These are phyloP conservation scores for Coilia nasus DNA, from an alignment of 2,797 vertebrate species.

Conservation along the genomic window DNA sequence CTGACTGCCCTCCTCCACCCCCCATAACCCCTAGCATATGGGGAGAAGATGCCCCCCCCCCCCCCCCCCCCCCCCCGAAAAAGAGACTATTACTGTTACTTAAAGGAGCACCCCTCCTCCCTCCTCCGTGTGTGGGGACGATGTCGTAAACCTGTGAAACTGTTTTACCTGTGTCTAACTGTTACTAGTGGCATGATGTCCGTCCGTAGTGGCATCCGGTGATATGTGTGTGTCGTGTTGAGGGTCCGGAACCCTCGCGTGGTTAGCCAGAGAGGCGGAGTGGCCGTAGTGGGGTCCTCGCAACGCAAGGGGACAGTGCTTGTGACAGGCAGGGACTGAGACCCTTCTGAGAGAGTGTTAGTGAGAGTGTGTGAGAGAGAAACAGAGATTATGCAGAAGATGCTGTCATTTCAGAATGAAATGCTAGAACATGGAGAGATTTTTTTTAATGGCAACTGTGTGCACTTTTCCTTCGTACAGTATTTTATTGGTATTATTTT, in stretches of 20 bases:
- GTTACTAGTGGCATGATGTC: conserved; percentile 10
- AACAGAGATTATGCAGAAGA: background rate
- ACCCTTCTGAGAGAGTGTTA: background rate
- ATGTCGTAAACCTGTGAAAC: background rate
- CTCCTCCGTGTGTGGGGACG: background rate
- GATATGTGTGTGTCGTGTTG: background rate
- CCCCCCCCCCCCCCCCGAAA: background rate
- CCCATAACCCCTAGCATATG: background rate
- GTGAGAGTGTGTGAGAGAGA: background rate
- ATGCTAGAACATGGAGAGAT: background rate
- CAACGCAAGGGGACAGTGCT: too few species aligned
- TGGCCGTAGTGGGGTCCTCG: background rate
- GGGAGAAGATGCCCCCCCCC: background rate
- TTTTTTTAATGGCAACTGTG: conserved; percentile 68
- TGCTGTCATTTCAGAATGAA: background rate
- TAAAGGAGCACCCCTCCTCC: background rate
- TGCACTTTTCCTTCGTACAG: conserved; percentile 85
- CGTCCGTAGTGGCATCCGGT: background rate
- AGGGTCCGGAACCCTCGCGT: background rate
- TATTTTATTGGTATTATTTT: conserved; percentile 70
- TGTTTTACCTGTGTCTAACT: background rate
- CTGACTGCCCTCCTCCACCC: background rate
- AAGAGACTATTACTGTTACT: background rate
- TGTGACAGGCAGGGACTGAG: background rate
- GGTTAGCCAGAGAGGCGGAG: background rate